Base-by-base conservation (phyloP, 2,888 invertebrate genomes). In the Spodoptera littoralis region DNA sequence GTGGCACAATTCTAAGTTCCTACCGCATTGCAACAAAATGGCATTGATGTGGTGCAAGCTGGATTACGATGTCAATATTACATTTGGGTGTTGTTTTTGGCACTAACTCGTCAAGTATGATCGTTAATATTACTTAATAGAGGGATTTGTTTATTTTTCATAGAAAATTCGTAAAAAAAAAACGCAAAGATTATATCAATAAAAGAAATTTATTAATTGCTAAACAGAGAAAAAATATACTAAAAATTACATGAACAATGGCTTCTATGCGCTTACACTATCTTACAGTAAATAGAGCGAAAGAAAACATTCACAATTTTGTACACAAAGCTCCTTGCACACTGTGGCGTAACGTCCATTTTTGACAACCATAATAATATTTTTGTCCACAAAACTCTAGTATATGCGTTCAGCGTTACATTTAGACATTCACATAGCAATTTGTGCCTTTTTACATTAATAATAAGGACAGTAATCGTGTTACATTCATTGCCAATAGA, bases 151-250 rank as follows among this genome's bases (percentile, higher is more conserved):
- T 1, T 18, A 18, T 18, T 18, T 18, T 18, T 18, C 18, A 18
- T 2, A 18, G 27, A 3, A 24, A 0, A 22, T n/a, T 30, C 42
- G 8, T 9, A 22, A 51, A 58, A 42, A 42, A 44, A 60, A 78
- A 67, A 65, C 44, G 30, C 42, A 48, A 1, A 50, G 57, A 41
- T 57, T 51, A 72, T 80, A 82, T 91, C 88, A 91, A 90, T 92
- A 92, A 91, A 92, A 90, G 90, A 90, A 88, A 89, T 93, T 93
- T 92, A 92, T 90, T 91, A 83, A 79, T 82, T 83, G 87, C 90
- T 92, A 91, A 89, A 91, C 88, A 84, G 87, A 89, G 88, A 90
- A 89, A 77, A 88, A 89, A 84, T 87, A 88, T 86, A 83, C 82
- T 88, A 88, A 90, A 90, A 88, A 87, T 88, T 89, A 91, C 89